A percentile compares a stretch with the other conserved stretches of the same genome.
Evolutionary conservation across 2,797 vertebrate genomes (phyloP).

Genomic region (Ibycter americanus): DNA sequence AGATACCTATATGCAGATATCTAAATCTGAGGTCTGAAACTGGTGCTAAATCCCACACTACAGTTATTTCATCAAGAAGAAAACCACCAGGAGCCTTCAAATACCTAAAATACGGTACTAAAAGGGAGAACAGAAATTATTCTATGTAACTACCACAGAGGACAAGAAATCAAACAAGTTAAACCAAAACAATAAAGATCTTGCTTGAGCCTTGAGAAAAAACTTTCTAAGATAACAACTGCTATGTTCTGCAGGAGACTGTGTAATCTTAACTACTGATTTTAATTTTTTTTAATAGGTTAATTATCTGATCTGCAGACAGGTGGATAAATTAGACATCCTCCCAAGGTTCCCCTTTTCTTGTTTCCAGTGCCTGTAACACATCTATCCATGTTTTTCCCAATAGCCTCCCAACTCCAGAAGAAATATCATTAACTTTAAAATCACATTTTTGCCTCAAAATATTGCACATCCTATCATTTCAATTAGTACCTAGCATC

Average conservation of each 20-base stretch:
- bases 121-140: background rate
- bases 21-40: background rate
- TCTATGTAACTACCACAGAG: background rate
- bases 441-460: conserved; percentile 6
- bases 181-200: background rate
- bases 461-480: background rate
- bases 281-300: background rate
- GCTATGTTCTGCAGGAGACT: accelerated
- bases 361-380: background rate
- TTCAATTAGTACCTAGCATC: background rate
- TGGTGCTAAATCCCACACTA: background rate
- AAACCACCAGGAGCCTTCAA: background rate
- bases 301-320: background rate
- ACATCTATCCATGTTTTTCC: background rate
- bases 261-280: background rate
- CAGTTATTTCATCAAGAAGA: background rate
- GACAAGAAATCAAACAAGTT: background rate
- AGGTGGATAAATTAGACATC: background rate
- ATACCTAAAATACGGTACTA: background rate
- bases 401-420: background rate
- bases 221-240: background rate
- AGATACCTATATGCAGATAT: background rate
- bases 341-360: background rate
- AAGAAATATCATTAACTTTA: background rate
- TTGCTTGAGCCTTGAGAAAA: background rate